Evolutionary conservation across 2,113 vertebrate species (phyloP).

Genomic region (Oncorhynchus gorbuscha): DNA sequence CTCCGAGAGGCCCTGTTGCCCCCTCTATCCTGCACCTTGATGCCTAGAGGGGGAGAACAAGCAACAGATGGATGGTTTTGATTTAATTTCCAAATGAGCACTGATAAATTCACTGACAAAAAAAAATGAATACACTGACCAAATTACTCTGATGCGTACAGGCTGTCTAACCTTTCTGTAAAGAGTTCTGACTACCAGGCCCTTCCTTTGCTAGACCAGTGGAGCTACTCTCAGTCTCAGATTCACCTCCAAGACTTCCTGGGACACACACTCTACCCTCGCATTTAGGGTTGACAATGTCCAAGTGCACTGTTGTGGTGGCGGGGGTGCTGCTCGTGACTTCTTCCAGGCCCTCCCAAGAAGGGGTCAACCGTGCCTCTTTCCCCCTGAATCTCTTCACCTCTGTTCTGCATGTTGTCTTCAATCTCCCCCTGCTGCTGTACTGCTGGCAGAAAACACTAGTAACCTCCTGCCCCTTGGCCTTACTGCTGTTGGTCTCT

Average conservation of each 20-base stretch:
- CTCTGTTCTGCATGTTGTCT: not conserved
- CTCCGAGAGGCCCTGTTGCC: too few species aligned
- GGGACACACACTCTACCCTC: not conserved
- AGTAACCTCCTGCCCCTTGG: too few species aligned
- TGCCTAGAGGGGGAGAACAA: not conserved
- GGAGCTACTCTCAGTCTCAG: not conserved
- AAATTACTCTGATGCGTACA: not conserved
- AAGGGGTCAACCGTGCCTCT: not conserved
- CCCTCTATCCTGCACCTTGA: not conserved
- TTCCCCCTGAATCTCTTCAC: slow-evolving; percentile 3
- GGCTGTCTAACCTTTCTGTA: slow-evolving; percentile 15
- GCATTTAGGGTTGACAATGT: slow-evolving; percentile 25
- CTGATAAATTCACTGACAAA: not conserved
- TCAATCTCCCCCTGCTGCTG: too few species aligned
- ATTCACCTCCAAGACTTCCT: too few species aligned
- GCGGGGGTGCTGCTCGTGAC: not conserved
- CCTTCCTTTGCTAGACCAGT: not conserved
- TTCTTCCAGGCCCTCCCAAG: too few species aligned
- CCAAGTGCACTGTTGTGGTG: slow-evolving; percentile 15
- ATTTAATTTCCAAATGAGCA: not conserved
- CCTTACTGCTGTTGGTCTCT: too few species aligned
- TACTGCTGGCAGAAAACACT: too few species aligned
- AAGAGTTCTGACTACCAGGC: not conserved
- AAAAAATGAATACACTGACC: not conserved
- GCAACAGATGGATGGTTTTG: not conserved